Evolutionary conservation across 2,113 vertebrate species (phyloP).

Genomic region (Phylloscopus whistleri): DNA sequence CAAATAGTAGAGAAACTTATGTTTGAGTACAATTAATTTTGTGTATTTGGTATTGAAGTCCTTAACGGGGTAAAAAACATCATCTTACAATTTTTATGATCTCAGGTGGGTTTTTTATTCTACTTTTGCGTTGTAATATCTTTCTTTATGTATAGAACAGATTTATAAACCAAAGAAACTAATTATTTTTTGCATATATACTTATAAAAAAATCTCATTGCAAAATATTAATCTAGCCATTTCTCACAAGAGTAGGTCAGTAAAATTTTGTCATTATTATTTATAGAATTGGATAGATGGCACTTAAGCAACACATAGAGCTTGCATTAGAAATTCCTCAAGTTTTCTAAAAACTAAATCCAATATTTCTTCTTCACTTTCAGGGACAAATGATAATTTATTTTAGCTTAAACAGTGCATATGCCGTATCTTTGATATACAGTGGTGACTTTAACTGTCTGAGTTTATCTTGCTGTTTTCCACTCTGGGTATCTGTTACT

Average conservation of each 20-base stretch:
- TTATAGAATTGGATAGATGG: not conserved
- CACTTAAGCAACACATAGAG: not conserved
- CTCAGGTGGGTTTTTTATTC: rapidly evolving
- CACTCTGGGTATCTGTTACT: not conserved
- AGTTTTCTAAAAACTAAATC: not conserved
- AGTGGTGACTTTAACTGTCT: not conserved
- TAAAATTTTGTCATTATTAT: not conserved
- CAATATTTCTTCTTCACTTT: not conserved
- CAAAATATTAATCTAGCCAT: not conserved
- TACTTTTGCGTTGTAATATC: not conserved
- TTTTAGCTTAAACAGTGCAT: not conserved
- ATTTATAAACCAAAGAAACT: not conserved
- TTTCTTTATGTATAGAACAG: not conserved
- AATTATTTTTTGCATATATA: not conserved
- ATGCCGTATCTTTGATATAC: not conserved
- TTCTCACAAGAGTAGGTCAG: not conserved
- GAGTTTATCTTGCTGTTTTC: not conserved
- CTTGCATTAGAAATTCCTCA: not conserved
- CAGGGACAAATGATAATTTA: not conserved
- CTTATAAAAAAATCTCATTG: not conserved
- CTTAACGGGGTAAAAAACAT: not conserved
- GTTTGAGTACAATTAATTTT: not conserved
- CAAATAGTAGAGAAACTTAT: not conserved
- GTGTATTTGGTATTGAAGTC: not conserved
- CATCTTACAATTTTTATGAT: not conserved